These are phyloP conservation scores for Acrocyrtus sp. DNA, from an alignment of 2,888 invertebrate genomes.

Conservation along the genomic window DNA sequence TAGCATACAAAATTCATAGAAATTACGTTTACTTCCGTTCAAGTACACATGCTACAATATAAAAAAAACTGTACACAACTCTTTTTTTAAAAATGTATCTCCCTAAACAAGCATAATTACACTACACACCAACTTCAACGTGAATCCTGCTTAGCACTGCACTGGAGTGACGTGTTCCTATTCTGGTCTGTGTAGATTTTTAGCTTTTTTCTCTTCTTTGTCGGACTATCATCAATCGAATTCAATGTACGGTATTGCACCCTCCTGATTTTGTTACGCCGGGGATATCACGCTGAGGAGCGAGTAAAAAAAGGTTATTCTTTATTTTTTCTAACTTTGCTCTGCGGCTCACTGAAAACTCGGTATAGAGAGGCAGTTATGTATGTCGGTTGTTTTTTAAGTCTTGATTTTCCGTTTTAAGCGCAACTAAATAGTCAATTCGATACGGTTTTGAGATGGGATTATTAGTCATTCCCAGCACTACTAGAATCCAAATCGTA, in stretches of 20 bases:
- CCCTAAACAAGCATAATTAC: conserved; percentile 8
- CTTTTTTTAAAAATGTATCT: conserved; percentile 1
- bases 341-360: too few relatives aligned
- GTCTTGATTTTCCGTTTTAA: too few relatives aligned
- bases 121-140: too few relatives aligned
- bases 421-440: too few relatives aligned
- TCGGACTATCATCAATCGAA: too few relatives aligned
- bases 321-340: too few relatives aligned
- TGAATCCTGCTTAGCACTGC: too few relatives aligned
- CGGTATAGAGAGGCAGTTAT: too few relatives aligned
- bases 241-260: conserved; percentile 22
- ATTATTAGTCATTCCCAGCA: too few relatives aligned
- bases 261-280: conserved; percentile 32
- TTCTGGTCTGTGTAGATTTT: conserved; percentile 21
- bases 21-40: conserved; percentile 14
- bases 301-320: conserved; percentile 28
- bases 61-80: neutral
- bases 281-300: conserved; percentile 21
- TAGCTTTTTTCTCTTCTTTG: neutral
- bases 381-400: too few relatives aligned
- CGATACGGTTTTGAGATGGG: too few relatives aligned
- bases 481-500: too few relatives aligned
- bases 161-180: neutral
- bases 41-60: neutral
- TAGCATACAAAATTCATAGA: conserved; percentile 1